Conservation (phyloP, 1,140 invertebrate species). For the Trachelipus rathkii region DNA sequence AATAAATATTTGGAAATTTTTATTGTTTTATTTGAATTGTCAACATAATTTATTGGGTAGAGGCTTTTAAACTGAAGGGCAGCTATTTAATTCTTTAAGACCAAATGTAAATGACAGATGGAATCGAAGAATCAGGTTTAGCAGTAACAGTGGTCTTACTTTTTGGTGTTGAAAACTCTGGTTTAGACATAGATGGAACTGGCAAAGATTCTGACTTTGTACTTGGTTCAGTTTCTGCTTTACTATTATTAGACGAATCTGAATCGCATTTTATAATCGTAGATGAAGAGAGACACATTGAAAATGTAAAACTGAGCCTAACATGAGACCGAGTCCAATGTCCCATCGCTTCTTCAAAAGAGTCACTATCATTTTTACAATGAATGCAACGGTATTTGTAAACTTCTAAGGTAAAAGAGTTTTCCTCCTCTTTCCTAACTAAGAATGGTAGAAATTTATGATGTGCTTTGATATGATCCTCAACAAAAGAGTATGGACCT, state of each 20-base stretch:
- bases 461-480: conserved; percentile 39
- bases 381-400: conserved; percentile 41
- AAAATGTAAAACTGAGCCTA: conserved; percentile 34
- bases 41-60: too few relatives aligned
- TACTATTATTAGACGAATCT: not conserved
- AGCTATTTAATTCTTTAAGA: too few relatives aligned
- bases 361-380: conserved; percentile 36
- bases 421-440: conserved; percentile 35
- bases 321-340: conserved; percentile 42
- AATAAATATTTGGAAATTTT: too few relatives aligned
- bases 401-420: conserved; percentile 35
- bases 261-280: not conserved
- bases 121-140: not conserved
- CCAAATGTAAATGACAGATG: too few relatives aligned
- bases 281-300: not conserved
- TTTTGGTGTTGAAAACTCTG: not conserved
- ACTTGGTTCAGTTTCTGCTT: not conserved
- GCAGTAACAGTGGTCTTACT: not conserved
- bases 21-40: too few relatives aligned
- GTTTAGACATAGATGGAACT: not conserved
- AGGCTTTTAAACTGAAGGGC: too few relatives aligned
- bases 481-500: conserved; percentile 27
- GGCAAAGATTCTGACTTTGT: not conserved
- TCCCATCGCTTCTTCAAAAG: conserved; percentile 38
- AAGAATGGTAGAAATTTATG: conserved; percentile 40